Evolutionary conservation across 2,888 invertebrate species (phyloP), one percentile per base, ranked within the genome.

Genomic region (Calameuta idolon): DNA sequence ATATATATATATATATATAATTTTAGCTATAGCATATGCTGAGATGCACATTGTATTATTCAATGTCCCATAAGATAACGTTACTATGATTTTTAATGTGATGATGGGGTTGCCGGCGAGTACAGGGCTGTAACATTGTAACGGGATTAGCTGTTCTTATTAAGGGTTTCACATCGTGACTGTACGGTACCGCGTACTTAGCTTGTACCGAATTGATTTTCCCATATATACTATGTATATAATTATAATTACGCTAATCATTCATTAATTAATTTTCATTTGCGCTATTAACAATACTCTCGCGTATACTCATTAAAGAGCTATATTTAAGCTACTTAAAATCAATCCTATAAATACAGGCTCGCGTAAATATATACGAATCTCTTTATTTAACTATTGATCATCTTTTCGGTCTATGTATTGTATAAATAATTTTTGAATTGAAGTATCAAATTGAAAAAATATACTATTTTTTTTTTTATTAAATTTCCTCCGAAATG

Each of bases 71-170:
- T 83, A 84, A 88, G 89, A 90, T 89, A 90, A 88, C 87, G 86
- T 88, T 88, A 87, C 87, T 85, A 87, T 86, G 87, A 88, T 90
- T 90, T 89, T 90, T 87, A 87, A 90, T 90, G 86, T 81, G 84
- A 35, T 77, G 77, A 55, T 55, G 78, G 79, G 77, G 80, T 77
- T 79, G 76, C 77, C 82, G 82, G 83, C 80, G 80, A 68, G 37
- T 82, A 69, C 76, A 75, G 55, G 76, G 76, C 77, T 79, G 81
- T 80, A 83, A 86, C 85, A 85, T 84, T 82, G 81, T 87, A 88
- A 88, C 87, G 83, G 85, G 88, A 88, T 88, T 88, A 88, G 85
- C 83, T 80, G 83, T 81, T 55, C 83, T 86, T 87, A 86, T 87
- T 87, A 86, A 83, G 82, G 82, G 80, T 69, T 31, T 71, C 55